Evolutionary conservation across 2,113 vertebrate genomes (phyloP), one percentile per base, ranked within the genome.

Genomic region (Caretta caretta): DNA sequence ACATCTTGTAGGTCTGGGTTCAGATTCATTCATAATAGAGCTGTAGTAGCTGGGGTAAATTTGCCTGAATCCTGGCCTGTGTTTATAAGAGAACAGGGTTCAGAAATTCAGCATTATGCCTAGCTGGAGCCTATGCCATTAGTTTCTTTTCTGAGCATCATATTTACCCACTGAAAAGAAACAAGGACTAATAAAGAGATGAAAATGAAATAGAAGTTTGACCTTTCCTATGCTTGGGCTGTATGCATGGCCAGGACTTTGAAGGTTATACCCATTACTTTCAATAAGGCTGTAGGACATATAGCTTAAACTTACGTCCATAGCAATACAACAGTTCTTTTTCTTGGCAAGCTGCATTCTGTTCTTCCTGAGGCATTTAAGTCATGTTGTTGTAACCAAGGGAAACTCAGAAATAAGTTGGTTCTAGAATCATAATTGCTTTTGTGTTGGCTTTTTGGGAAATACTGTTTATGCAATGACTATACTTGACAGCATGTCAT

Each of bases 191-290:
- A 92, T 86, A 51, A 84, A 81, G 80, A 90, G 86, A 72, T 86
- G 87, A 87, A 88, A 94, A 89, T 84, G 57, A 84, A 84, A 93
- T 54, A 80, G 85, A 83, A 84, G 10, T 86, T 88, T 90, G 90
- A 93, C 93, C 93, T 97, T 92, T 95, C 89, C 85, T 84, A 4
- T 91, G 80, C 59, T 87, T 49, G 90, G 90, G 83, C 49, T 83
- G 90, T 84, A 90, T 53, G 91, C 87, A 24, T 62, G 51, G 90
- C 90, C 54, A 38, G 83, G 69, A 54, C 42, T 95, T 49, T 91
- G 88, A 91, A 95, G 91, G 84, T 90, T 92, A 87, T 16, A 84
- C 92, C 51, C 59, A 11, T 91, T 87, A 84, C 54, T 96, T 97
- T 93, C 90, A 91, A 51, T 87, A 90, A 85, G 94, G 56, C 72